A percentile compares a stretch with the other conserved stretches of the same genome.
These are phyloP conservation scores for Proisotoma minuta DNA, from an alignment of 2,888 invertebrate species.

Conservation along the genomic window DNA sequence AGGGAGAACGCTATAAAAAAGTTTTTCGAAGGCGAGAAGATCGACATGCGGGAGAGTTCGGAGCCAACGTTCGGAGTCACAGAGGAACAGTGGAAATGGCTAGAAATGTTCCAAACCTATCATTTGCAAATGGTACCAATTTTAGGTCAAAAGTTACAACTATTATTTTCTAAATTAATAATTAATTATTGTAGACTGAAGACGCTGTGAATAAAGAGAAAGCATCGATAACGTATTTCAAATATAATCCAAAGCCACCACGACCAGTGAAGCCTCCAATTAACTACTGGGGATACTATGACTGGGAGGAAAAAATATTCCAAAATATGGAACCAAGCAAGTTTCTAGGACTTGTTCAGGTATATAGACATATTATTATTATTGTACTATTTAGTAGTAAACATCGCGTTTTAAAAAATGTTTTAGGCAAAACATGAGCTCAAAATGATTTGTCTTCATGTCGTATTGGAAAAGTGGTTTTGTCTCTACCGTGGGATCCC, in stretches of 20 bases:
- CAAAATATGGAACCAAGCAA: not conserved
- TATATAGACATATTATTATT: constrained; percentile 4
- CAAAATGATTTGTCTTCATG: constrained; percentile 20
- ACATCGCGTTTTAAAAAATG: not conserved
- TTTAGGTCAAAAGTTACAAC: too few species aligned
- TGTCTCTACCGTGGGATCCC: constrained; percentile 19
- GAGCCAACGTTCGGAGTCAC: not conserved
- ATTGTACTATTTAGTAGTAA: too few species aligned
- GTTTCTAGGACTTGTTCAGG: constrained; percentile 13
- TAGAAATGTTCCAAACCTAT: not conserved
- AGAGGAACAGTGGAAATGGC: not conserved
- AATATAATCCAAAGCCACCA: too few species aligned
- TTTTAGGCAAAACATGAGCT: constrained; percentile 27
- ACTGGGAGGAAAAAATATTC: constrained; percentile 32
- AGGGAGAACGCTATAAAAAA: too few species aligned
- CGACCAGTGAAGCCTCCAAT: not conserved
- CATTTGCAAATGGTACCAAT: not conserved
- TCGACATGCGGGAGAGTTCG: not conserved
- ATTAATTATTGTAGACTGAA: not conserved
- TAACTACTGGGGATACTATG: constrained; percentile 19
- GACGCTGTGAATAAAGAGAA: not conserved
- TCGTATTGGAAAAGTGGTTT: constrained; percentile 21
- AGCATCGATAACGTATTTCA: not conserved
- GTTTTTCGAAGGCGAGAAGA: too few species aligned
- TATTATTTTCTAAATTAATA: too few species aligned